Percentiles rank a stretch among this genome's conserved stretches.
Evolutionary conservation across 2,797 vertebrate genomes (phyloP).

Genomic region (Pseudocheirus occidentalis): DNA sequence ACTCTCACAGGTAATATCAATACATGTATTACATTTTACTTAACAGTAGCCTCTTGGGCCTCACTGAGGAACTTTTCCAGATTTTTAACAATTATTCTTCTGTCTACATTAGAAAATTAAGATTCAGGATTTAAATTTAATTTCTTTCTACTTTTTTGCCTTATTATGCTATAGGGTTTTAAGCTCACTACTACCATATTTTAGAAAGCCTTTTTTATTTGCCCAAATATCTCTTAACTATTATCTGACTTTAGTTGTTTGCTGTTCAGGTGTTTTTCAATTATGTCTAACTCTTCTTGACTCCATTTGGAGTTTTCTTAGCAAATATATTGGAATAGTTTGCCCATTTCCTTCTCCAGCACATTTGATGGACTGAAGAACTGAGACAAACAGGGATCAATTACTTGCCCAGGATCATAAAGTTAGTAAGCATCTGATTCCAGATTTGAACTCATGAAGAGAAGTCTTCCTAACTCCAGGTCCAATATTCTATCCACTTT

Average conservation of each 20-base stretch:
- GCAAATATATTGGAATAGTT: too few species aligned
- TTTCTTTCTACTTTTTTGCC: not conserved
- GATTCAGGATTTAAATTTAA: not conserved
- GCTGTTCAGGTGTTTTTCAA: too few species aligned
- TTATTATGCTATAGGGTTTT: not conserved
- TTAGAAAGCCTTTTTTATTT: conserved; percentile 5
- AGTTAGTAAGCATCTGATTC: too few species aligned
- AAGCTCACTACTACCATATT: not conserved
- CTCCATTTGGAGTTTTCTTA: too few species aligned
- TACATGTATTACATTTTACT: not conserved
- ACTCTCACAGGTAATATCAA: not conserved
- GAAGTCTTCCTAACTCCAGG: too few species aligned
- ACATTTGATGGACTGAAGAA: too few species aligned
- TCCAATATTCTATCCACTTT: too few species aligned
- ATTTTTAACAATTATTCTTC: not conserved
- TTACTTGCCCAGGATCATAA: too few species aligned
- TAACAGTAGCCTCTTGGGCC: not conserved
- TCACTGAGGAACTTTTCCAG: not conserved
- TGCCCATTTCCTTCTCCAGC: too few species aligned
- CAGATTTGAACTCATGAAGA: too few species aligned
- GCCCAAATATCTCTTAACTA: not conserved
- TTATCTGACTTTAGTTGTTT: not conserved
- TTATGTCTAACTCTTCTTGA: too few species aligned
- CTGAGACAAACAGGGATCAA: too few species aligned
- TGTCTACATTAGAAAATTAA: not conserved